Conservation (phyloP, 2,113 vertebrate species). For the Indri indri region DNA sequence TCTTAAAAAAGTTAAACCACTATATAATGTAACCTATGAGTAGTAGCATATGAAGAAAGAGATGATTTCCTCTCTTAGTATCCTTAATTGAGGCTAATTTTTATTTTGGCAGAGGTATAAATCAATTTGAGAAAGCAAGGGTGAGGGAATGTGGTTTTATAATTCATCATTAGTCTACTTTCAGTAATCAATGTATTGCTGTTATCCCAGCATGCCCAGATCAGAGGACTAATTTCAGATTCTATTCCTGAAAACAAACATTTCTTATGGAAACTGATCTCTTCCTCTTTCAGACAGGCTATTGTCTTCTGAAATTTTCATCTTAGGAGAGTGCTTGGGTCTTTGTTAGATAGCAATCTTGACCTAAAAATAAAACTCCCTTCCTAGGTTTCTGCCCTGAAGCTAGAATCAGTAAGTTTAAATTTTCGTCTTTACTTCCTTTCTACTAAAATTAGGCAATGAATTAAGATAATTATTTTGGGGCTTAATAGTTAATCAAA, state of each 20-base stretch:
- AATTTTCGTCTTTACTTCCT: conserved; percentile 37
- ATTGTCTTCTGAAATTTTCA: conserved; percentile 25
- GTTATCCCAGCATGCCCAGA: not conserved
- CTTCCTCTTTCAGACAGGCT: not conserved
- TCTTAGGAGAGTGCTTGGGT: not conserved
- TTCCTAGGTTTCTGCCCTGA: not conserved
- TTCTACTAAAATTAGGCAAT: conserved; percentile 60
- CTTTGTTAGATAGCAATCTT: conserved; percentile 17
- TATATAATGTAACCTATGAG: accelerated
- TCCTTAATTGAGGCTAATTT: not conserved
- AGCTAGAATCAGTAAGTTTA: not conserved
- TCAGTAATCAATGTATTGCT: accelerated
- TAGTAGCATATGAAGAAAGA: not conserved
- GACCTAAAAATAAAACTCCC: not conserved
- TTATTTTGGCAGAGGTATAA: not conserved
- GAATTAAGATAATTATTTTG: conserved; percentile 25
- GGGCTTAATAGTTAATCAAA: conserved; percentile 68
- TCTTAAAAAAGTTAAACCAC: not conserved
- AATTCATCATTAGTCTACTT: not conserved
- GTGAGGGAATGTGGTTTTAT: not conserved
- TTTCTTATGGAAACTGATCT: not conserved
- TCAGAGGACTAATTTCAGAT: not conserved
- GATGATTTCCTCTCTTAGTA: not conserved
- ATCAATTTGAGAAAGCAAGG: not conserved
- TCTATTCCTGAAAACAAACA: not conserved